A percentile compares a stretch with the other conserved stretches of the same genome.
These are phyloP conservation scores for Ispidina lecontei DNA, from an alignment of 2,797 vertebrate species.

Conservation along the genomic window DNA sequence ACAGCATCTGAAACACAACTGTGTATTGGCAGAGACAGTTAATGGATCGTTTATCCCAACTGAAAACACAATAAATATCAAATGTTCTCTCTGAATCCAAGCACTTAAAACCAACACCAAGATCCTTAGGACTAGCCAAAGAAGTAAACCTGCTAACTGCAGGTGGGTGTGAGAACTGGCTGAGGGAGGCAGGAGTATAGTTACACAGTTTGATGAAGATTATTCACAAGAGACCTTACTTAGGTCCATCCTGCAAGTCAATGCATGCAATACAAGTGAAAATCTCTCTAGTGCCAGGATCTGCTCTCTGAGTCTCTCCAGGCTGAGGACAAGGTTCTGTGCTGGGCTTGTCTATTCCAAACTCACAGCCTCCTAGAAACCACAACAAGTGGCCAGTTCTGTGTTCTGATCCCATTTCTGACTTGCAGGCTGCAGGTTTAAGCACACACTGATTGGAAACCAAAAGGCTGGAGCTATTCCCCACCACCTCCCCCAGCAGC, in stretches of 20 bases:
- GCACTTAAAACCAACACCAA: background rate
- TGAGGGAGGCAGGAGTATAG: background rate
- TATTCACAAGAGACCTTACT: background rate
- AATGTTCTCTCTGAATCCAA: background rate
- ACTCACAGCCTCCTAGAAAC: background rate
- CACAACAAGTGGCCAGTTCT: background rate
- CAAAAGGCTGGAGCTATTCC: background rate
- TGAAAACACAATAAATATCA: background rate
- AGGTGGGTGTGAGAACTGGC: background rate
- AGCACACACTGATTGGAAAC: background rate
- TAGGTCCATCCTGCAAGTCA: no score
- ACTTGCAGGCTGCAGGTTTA: background rate
- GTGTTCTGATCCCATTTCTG: fast-evolving
- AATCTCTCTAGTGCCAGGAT: background rate
- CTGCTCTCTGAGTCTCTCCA: background rate
- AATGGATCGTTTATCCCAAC: background rate
- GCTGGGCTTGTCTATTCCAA: background rate
- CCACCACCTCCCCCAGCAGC: background rate
- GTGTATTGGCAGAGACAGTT: background rate
- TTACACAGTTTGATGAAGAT: background rate
- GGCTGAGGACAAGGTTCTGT: background rate
- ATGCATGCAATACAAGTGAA: background rate
- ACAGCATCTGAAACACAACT: background rate
- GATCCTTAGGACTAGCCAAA: background rate
- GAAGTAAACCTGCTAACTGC: background rate